These are phyloP conservation scores for Arge pagana DNA, from an alignment of 2,888 invertebrate genomes.

Conservation along the genomic window DNA sequence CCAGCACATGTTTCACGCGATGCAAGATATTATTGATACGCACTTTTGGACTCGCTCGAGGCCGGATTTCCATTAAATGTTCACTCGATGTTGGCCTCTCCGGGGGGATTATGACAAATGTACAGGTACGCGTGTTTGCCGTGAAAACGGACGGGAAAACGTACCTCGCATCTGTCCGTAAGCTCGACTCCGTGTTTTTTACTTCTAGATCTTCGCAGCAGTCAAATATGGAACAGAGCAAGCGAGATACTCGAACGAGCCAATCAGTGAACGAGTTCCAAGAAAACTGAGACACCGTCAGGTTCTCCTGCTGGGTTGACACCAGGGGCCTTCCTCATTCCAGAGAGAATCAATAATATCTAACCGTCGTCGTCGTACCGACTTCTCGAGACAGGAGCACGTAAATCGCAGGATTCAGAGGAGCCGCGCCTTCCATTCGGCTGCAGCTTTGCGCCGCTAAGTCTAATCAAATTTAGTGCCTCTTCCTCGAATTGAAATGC, in stretches of 20 bases:
- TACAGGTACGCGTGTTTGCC: too few species aligned
- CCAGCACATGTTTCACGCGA: constrained; percentile 10
- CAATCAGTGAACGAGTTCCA: too few species aligned
- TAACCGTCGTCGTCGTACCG: constrained; percentile 3
- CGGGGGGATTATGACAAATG: too few species aligned
- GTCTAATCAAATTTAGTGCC: constrained; percentile 22
- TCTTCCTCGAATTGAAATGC: constrained; percentile 17
- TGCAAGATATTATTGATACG: constrained; percentile 19
- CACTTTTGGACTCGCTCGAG: constrained; percentile 15
- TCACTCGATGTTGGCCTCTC: too few species aligned
- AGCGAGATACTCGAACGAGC: too few species aligned
- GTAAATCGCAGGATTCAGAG: constrained; percentile 18
- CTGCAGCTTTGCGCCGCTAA: constrained; percentile 10
- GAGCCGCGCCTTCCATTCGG: constrained; percentile 3
- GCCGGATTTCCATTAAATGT: constrained; percentile 16
- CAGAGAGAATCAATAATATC: constrained; percentile 16
- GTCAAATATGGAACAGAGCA: too few species aligned
- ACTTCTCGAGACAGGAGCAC: constrained; percentile 1
- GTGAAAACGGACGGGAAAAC: too few species aligned
- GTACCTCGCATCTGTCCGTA: too few species aligned
- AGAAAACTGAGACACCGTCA: too few species aligned
- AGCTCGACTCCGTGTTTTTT: too few species aligned
- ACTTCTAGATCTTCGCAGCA: too few species aligned
- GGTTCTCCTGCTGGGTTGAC: too few species aligned
- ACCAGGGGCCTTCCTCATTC: constrained; percentile 13